A percentile compares a stretch with the other conserved stretches of the same genome.
Conservation (phyloP, 2,797 vertebrate species). For the Microtus obscurus region DNA sequence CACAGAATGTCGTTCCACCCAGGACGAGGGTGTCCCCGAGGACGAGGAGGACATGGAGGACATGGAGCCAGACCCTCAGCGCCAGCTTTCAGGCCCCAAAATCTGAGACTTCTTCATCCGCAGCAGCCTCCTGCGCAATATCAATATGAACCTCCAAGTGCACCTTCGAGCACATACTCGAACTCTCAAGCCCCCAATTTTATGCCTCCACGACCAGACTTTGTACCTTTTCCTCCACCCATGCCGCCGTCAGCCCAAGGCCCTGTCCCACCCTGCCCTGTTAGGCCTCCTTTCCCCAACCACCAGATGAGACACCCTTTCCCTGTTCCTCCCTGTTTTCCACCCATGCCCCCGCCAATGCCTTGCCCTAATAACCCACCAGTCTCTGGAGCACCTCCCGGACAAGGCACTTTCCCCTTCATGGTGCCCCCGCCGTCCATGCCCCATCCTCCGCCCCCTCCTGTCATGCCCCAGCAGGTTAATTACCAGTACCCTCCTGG, state of each 20-base stretch:
- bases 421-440: conserved; percentile 94
- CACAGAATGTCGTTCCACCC: conserved; percentile 94
- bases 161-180: conserved; percentile 89
- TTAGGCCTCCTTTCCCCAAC: conserved; percentile 92
- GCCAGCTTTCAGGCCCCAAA: conserved; percentile 91
- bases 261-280: conserved; percentile 90
- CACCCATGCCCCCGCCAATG: conserved; percentile 91
- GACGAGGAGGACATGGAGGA: conserved; percentile 91
- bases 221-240: conserved; percentile 93
- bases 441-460: conserved; percentile 90
- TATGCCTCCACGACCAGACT: conserved; percentile 92
- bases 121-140: conserved; percentile 91
- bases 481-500: conserved; percentile 91
- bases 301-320: conserved; percentile 92
- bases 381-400: conserved; percentile 85
- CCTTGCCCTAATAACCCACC: conserved; percentile 88
- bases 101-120: conserved; percentile 91
- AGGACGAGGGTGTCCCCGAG: conserved; percentile 92
- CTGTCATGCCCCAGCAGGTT: conserved; percentile 91
- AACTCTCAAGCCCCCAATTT: conserved; percentile 89
- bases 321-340: conserved; percentile 93
- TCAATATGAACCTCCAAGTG: conserved; percentile 90
- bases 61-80: conserved; percentile 89
- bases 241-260: conserved; percentile 88
- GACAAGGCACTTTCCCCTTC: conserved; percentile 93